A percentile compares a stretch with the other conserved stretches of the same genome.
phyloP scores from a whole-genome alignment of 2,797 vertebrate species.

The Acipenser oxyrinchus region DNA sequence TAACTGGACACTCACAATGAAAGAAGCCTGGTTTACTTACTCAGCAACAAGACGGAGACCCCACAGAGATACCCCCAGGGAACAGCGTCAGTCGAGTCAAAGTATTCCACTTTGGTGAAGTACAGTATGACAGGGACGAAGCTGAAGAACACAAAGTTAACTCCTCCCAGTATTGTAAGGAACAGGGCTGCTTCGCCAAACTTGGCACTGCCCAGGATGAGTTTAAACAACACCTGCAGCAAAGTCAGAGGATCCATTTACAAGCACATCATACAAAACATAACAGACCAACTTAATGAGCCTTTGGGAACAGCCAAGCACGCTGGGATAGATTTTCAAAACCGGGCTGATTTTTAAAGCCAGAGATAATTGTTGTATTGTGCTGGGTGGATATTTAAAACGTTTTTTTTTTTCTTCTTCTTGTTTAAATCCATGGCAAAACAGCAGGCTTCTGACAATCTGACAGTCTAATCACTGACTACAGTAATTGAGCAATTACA shows the following conservation, averaged over 20 bases:
- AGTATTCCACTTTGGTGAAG: slow-evolving; percentile 90
- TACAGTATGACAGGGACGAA: slow-evolving; percentile 86
- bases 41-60: slow-evolving; percentile 81
- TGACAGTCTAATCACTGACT: too few relatives aligned
- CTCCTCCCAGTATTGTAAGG: slow-evolving; percentile 78
- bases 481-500: too few relatives aligned
- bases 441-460: too few relatives aligned
- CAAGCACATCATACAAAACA: background rate
- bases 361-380: background rate
- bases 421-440: too few relatives aligned
- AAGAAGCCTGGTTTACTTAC: slow-evolving; percentile 47
- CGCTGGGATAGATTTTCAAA: background rate
- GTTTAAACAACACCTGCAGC: slow-evolving; percentile 88
- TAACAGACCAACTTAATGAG: background rate
- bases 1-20: background rate
- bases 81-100: slow-evolving; percentile 68
- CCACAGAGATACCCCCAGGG: slow-evolving; percentile 89
- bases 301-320: background rate
- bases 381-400: too few relatives aligned
- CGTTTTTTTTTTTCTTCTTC: too few relatives aligned
- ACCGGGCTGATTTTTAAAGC: background rate
- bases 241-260: slow-evolving; percentile 1
- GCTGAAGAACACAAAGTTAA: slow-evolving; percentile 84
- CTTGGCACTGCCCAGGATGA: slow-evolving; percentile 90
- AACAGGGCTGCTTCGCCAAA: slow-evolving; percentile 96